These are phyloP conservation scores for Chloebia gouldiae DNA, from an alignment of 2,113 vertebrate species.

Conservation along the genomic window DNA sequence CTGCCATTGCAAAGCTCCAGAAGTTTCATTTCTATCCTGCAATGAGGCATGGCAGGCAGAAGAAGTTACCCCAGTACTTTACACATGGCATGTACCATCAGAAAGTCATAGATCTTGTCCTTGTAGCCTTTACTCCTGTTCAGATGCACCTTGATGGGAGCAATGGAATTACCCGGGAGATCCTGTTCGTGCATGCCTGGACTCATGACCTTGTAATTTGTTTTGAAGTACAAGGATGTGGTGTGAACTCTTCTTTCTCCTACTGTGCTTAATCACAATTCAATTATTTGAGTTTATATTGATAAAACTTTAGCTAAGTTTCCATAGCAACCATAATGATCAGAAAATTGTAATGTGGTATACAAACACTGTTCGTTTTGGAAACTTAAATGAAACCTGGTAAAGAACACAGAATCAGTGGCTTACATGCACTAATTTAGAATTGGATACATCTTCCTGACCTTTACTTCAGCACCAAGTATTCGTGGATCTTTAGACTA, in stretches of 20 bases:
- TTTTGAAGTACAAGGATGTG: background rate
- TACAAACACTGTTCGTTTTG: background rate
- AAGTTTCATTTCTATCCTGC: background rate
- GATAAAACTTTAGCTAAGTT: constrained; percentile 36
- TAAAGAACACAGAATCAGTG: background rate
- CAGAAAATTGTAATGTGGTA: background rate
- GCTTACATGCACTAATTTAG: background rate
- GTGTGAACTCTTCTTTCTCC: background rate
- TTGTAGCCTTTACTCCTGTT: background rate
- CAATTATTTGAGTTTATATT: constrained; percentile 31
- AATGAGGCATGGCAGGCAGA: background rate
- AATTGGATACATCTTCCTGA: background rate
- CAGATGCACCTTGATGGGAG: background rate
- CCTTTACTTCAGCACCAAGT: background rate
- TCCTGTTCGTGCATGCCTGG: background rate
- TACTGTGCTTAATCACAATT: constrained; percentile 4
- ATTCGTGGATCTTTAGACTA: background rate
- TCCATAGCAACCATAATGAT: constrained; percentile 34
- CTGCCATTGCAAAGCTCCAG: background rate
- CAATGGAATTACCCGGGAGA: background rate
- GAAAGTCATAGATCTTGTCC: background rate
- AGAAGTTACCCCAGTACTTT: background rate
- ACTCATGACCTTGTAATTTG: background rate
- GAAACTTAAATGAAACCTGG: background rate
- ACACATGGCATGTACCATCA: rapidly evolving